Base-by-base conservation (phyloP, 2,113 vertebrate genomes). In the Lutjanus erythropterus region DNA sequence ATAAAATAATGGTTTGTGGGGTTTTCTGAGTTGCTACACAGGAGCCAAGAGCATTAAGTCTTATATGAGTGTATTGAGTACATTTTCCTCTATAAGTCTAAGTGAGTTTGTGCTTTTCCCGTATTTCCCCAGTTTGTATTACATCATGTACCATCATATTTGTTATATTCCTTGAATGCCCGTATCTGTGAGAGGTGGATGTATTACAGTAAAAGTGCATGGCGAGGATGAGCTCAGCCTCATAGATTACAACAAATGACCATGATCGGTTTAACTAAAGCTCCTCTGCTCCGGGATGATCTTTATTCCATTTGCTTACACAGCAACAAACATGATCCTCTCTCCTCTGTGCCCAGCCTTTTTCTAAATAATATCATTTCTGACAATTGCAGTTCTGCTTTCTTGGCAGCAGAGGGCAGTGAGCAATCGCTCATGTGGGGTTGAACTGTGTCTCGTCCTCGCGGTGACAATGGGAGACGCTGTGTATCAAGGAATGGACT, bases 361-460 rank as follows among this genome's bases (percentile, higher is more conserved):
- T 31, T 21, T 69, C 61, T 41, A 15, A 53, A 60, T n/a, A 53
- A 60, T n/a, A n/a, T 50, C 15, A 12, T 16, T 49, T 27, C 6
- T 0, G 9, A 21, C 16, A 42, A 8, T 1, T 81, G 83, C 69
- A 88, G 46, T 87, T 88, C 27, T 12, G 0, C 0, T 12, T 9
- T 71, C 5, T 9, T 14, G 53, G 5, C 91, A 85, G 19, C 37
- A 92, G 92, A 91, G 82, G 88, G 87, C 89, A 92, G 75, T 75
- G 25, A 77, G 12, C 41, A 21, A 39, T 55, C 5, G 58, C 50
- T 15, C 6, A 78, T 72, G 2, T 12, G 37, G 2, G 39, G 6
- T 6, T 6, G 37, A 62, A 5, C 21, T 33, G 23, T 0, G 50
- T 19, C 16, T 78, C 23, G 8, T 77, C 31, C 66, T 75, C 42